Evolutionary conservation across 2,888 invertebrate species (phyloP), one percentile per base, ranked within the genome.

Genomic region (Sturmia bella): DNA sequence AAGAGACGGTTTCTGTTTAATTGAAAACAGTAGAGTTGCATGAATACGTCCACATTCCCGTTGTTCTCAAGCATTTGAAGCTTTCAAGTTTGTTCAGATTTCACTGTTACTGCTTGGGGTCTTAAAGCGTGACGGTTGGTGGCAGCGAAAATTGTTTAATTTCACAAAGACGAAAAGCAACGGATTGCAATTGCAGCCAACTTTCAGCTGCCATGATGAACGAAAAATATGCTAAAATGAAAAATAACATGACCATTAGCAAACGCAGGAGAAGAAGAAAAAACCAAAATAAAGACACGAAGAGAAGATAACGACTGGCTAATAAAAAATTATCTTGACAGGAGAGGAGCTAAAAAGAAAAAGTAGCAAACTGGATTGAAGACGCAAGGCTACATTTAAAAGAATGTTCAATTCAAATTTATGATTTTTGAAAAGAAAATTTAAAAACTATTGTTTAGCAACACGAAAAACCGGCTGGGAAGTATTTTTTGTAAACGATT

Each of bases 201-300:
- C 9, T 6, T 32, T 32, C 32, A 32, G 7, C 32, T 3, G 5
- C 7, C 32, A 32, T 32, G 32, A 9, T 21, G 13, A 4, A 27
- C 43, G n/a, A n/a, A 19, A 24, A 56, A 64, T 63, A 54, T 73
- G 63, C 15, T 54, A 41, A 73, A 63, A 73, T 54, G 21, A 32
- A 32, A 32, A 32, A 7, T 32, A 32, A 32, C 32, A 32, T 32
- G 32, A 32, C 32, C 32, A 32, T 12, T 27, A 72, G 50, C 19
- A 52, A 27, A n/a, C 17, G 52, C 27, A 52, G 15, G 39, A 19
- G 59, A 39, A 52, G 15, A 48, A 19, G 59, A 39, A 59, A 21
- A 50, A 39, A 54, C 41, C 4, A 61, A 43, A 43, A 32, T n/a
- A 9, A 41, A 59, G 19, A 50, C 3, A 12, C 5, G 32, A 11